A percentile compares a stretch with the other conserved stretches of the same genome.
phyloP scores from a whole-genome alignment of 2,113 vertebrate species.

The Ariopsis seemanni region DNA sequence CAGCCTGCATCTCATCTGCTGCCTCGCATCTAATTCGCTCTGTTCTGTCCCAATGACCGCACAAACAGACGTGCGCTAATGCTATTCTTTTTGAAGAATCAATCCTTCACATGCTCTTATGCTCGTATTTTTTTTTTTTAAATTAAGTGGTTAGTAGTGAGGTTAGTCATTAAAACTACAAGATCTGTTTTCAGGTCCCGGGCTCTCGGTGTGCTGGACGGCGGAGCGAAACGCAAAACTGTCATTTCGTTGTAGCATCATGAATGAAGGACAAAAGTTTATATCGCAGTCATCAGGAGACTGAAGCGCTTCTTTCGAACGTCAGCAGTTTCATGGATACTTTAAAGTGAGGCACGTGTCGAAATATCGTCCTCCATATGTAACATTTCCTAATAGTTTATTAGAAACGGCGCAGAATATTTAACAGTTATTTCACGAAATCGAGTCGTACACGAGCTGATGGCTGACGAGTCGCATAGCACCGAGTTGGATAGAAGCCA shows the following conservation, averaged over 20 bases:
- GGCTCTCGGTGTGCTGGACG: neutral
- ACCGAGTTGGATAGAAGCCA: too few species aligned
- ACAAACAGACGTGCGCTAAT: slow-evolving; percentile 1
- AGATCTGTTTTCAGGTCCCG: neutral
- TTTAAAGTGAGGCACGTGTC: neutral
- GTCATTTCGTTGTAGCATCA: neutral
- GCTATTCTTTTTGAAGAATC: slow-evolving; percentile 43
- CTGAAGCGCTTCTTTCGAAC: neutral
- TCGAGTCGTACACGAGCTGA: too few species aligned
- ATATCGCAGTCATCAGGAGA: neutral
- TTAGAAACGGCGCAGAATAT: neutral
- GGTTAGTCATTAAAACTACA: neutral
- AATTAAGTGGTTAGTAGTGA: slow-evolving; percentile 19
- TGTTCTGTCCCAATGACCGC: slow-evolving; percentile 62
- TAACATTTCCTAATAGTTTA: neutral
- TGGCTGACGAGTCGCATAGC: too few species aligned
- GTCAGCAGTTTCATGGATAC: neutral
- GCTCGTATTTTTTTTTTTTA: slow-evolving; percentile 4
- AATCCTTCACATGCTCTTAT: slow-evolving; percentile 32
- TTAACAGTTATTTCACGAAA: too few species aligned
- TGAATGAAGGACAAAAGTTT: neutral
- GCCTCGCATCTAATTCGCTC: slow-evolving; percentile 69
- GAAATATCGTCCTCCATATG: neutral
- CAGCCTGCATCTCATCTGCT: slow-evolving; percentile 67
- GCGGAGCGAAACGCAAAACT: neutral